Percentiles rank a stretch among this genome's conserved stretches.
Conservation (phyloP, 2,888 invertebrate species). For the Apoda limacodes region DNA sequence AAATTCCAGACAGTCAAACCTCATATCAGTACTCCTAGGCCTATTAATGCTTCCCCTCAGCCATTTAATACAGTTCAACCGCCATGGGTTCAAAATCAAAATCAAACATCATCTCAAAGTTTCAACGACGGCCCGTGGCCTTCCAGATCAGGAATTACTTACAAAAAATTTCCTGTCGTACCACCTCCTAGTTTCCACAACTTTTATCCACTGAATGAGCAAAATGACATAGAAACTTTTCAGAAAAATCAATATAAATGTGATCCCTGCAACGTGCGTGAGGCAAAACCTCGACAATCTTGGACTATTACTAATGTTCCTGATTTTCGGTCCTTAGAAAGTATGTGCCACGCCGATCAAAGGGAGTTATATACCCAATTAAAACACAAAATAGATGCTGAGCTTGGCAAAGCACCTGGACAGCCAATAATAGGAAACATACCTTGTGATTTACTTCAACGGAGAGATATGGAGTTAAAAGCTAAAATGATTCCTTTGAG, state of each 20-base stretch:
- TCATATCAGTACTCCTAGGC: slow-evolving; percentile 44
- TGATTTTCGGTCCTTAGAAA: slow-evolving; percentile 52
- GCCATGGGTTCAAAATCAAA: slow-evolving; percentile 55
- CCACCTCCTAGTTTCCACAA: slow-evolving; percentile 49
- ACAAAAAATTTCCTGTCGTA: slow-evolving; percentile 53
- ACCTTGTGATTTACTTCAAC: slow-evolving; percentile 49
- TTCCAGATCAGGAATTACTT: slow-evolving; percentile 41
- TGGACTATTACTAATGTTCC: slow-evolving; percentile 62
- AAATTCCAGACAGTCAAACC: slow-evolving; percentile 51
- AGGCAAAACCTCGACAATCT: slow-evolving; percentile 59
- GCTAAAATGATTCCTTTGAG: slow-evolving; percentile 64
- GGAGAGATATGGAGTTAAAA: slow-evolving; percentile 57
- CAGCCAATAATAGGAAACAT: slow-evolving; percentile 45
- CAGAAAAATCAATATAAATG: slow-evolving; percentile 53
- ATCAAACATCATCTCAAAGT: slow-evolving; percentile 37
- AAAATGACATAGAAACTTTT: slow-evolving; percentile 45
- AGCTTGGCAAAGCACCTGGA: slow-evolving; percentile 55
- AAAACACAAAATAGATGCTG: slow-evolving; percentile 60
- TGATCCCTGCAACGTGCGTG: slow-evolving; percentile 49
- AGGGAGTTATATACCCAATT: slow-evolving; percentile 54
- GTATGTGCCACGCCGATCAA: slow-evolving; percentile 54
- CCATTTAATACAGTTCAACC: slow-evolving; percentile 53
- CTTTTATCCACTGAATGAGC: slow-evolving; percentile 51
- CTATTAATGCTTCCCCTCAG: slow-evolving; percentile 50
- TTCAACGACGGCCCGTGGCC: slow-evolving; percentile 57